Conservation (phyloP, 2,113 vertebrate genomes). For the Aphyosemion australe region DNA sequence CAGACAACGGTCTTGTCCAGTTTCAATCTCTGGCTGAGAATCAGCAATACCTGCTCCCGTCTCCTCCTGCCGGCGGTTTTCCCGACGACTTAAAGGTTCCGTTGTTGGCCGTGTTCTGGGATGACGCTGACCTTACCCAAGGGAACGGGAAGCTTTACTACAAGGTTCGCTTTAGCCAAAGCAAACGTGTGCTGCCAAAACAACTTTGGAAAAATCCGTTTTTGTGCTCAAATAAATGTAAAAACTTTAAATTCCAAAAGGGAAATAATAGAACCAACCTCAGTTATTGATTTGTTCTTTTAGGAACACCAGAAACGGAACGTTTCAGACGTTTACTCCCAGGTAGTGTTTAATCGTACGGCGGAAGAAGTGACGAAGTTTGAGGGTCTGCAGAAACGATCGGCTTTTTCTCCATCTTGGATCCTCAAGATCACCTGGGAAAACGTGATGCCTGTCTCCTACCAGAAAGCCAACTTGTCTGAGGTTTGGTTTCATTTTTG, state of each 20-base stretch:
- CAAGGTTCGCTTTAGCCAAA: conserved; percentile 63
- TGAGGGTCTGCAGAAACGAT: conserved; percentile 51
- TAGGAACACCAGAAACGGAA: conserved; percentile 71
- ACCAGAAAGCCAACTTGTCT: conserved; percentile 75
- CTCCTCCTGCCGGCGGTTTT: conserved; percentile 72
- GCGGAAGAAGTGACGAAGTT: conserved; percentile 73
- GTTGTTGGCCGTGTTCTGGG: conserved; percentile 84
- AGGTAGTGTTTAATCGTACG: conserved; percentile 80
- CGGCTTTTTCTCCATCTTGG: conserved; percentile 76
- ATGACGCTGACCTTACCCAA: conserved; percentile 80
- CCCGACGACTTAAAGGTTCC: conserved; percentile 65
- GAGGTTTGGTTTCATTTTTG: conserved; percentile 68
- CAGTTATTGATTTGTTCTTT: conserved; percentile 15
- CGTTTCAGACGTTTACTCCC: conserved; percentile 74
- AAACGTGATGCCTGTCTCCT: conserved; percentile 75
- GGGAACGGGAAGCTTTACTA: conserved; percentile 77
- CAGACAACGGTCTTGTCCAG: conserved; percentile 83
- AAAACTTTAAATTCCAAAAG: too few relatives aligned
- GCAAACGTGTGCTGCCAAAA: too few relatives aligned
- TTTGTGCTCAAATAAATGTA: too few relatives aligned
- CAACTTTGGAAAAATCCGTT: too few relatives aligned
- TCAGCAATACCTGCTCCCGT: conserved; percentile 77
- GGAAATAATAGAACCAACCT: too few relatives aligned
- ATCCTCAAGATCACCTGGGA: conserved; percentile 86
- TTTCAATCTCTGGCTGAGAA: conserved; percentile 78